Evolutionary conservation across 2,888 invertebrate species (phyloP), one percentile per base, ranked within the genome.

Genomic region (Cheilosia impressa): DNA sequence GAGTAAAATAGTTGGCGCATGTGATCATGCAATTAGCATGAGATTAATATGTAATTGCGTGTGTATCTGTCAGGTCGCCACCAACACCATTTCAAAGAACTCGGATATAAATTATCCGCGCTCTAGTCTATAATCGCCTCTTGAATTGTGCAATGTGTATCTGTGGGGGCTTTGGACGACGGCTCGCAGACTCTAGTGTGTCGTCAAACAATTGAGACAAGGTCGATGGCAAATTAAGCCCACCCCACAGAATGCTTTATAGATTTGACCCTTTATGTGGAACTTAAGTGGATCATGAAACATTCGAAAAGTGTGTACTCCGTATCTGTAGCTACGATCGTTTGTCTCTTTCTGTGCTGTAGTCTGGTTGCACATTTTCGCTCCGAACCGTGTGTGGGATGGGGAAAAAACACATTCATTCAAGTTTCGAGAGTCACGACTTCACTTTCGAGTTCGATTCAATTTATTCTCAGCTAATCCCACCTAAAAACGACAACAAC

Each of bases 11-110:
- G 76, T 69, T 80, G 58, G 22, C 58, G 75, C 75, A 80, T 84
- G 84, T 55, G 84, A 84, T 84, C 84, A 84, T 80, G 68, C 69
- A 80, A 85, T 80, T 85, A 81, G 80, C 80, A 84, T 76, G 53
- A 62, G 60, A 85, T 71, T 55, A 60, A 80, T 71, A 52, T 52
- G 52, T 52, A 71, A 71, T 63, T 73, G 58, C 76, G 38, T 45
- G 53, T 77, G 43, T 75, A 57, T 63, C 41, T 72, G 17, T 60
- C 55, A 38, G 34, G 38, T 22, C 57, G 31, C 60, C 60, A 72
- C 78, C 72, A 78, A 83, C 50, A 60, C 53, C 50, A 57, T 52
- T 69, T 47, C 31, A 19, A 84, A 63, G 78, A 73, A 84, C 69
- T 84, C 69, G 63, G 68, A 73, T 78, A 79, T 58, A 55, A 52